Percentiles rank a stretch among this genome's conserved stretches.
phyloP scores from a whole-genome alignment of 2,888 invertebrate species.

The Cryptophagus acutangulus region DNA sequence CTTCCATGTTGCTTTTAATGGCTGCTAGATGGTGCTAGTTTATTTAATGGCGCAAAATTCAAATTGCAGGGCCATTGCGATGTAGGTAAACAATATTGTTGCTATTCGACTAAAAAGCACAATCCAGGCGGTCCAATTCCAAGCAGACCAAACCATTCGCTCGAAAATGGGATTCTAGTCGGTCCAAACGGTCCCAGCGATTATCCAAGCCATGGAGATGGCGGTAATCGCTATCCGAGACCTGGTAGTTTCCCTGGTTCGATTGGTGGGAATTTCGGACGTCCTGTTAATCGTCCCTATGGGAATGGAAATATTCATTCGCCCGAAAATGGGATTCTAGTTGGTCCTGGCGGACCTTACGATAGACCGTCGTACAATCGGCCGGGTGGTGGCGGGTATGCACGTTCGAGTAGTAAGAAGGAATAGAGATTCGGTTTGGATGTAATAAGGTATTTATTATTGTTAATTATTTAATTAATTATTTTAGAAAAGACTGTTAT shows the following conservation, averaged over 20 bases:
- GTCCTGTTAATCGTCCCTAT: too few species aligned
- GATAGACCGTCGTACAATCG: conserved; percentile 24
- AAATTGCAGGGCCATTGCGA: conserved; percentile 62
- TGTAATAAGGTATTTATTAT: too few species aligned
- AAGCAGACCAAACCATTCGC: conserved; percentile 40
- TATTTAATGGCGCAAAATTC: too few species aligned
- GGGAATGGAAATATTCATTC: too few species aligned
- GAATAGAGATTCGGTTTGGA: not conserved
- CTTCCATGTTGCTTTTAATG: too few species aligned
- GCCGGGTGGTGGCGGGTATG: conserved; percentile 20
- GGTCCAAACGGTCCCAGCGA: conserved; percentile 47
- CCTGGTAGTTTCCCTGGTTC: too few species aligned
- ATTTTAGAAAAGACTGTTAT: too few species aligned
- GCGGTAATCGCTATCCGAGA: too few species aligned
- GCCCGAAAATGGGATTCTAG: conserved; percentile 46
- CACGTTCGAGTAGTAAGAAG: conserved; percentile 12
- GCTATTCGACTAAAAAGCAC: conserved; percentile 49
- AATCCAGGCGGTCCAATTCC: conserved; percentile 38
- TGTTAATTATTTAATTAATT: too few species aligned
- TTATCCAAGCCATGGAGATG: conserved; percentile 14
- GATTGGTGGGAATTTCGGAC: conserved; percentile 14
- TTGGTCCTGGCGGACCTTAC: conserved; percentile 47
- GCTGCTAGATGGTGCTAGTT: too few species aligned
- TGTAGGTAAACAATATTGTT: conserved; percentile 60
- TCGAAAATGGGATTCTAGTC: conserved; percentile 47